Evolutionary conservation across 2,888 invertebrate genomes (phyloP), one percentile per base, ranked within the genome.

Genomic region (Fabriciana adippe): DNA sequence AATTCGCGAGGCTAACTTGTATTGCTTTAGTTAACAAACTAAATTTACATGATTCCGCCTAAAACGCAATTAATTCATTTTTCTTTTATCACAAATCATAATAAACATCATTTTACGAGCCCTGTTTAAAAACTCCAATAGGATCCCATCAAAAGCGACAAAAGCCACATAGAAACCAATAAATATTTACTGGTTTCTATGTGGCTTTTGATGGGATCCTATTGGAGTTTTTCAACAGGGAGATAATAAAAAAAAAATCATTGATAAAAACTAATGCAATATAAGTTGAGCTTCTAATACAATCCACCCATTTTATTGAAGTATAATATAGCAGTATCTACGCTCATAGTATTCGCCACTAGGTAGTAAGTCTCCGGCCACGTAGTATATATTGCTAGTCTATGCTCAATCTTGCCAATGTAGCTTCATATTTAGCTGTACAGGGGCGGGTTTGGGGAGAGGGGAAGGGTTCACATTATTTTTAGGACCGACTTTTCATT

Each of bases 341-440:
- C 77, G 85, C 85, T 84, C 83, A 82, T 78, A 75, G 75, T 73
- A 80, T 84, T 85, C 83, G 86, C 87, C 86, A 86, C 70, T 74
- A 79, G 78, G 74, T 73, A 66, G 74, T 79, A 81, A 76, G 76
- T 79, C 72, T 75, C 76, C 75, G 76, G 79, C 78, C 79, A 79
- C 73, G 70, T 79, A 78, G 70, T 64, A 71, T 68, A 69, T 72
- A 73, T 74, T 66, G 76, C 75, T 76, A 79, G 73, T 77, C 74
- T 67, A 71, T 75, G 79, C 80, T 81, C 79, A 81, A 79, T 78
- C 73, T 79, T 77, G 77, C 75, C 73, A 72, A 61, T 16, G 41
- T 59, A 59, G 55, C 55, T 55, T 16, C 35, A 35, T 55, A 55
- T n/a, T 47, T 59, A 48, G 31, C 59, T 59, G 21, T 26, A 55